phyloP scores from a whole-genome alignment of 1,140 invertebrate species.

The Bombus balteatus region DNA sequence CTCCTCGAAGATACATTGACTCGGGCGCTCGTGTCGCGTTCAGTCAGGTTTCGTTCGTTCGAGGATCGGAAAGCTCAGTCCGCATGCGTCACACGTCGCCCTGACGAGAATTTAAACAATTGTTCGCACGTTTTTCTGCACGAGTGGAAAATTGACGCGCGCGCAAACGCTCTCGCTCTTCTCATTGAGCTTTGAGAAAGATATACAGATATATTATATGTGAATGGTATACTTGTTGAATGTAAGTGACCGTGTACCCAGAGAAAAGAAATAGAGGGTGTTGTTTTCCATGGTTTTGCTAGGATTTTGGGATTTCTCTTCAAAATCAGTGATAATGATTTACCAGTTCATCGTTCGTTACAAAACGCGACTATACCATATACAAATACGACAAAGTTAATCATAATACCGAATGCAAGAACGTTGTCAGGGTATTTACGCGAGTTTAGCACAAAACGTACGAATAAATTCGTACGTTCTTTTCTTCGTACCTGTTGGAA shows the following conservation, averaged over 20 bases:
- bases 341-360: too few relatives aligned
- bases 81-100: not conserved
- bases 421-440: too few relatives aligned
- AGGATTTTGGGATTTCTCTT: not conserved
- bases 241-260: not conserved
- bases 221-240: slow-evolving; percentile 8
- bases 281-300: not conserved
- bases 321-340: not conserved
- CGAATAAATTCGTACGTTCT: too few relatives aligned
- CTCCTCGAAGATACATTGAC: not conserved
- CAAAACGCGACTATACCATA: too few relatives aligned
- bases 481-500: too few relatives aligned
- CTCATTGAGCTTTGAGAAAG: not conserved
- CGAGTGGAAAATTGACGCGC: not conserved
- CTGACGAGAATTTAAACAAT: slow-evolving; percentile 3
- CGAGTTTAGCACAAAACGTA: too few relatives aligned
- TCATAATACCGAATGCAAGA: too few relatives aligned
- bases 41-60: not conserved
- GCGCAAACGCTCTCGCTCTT: not conserved
- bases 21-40: not conserved
- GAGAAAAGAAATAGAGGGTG: not conserved
- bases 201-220: not conserved
- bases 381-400: too few relatives aligned
- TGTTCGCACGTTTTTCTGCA: not conserved
- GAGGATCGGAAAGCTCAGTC: not conserved